Base-by-base conservation (phyloP, 2,797 vertebrate species). In the Typhlichthys eigenmanni region DNA sequence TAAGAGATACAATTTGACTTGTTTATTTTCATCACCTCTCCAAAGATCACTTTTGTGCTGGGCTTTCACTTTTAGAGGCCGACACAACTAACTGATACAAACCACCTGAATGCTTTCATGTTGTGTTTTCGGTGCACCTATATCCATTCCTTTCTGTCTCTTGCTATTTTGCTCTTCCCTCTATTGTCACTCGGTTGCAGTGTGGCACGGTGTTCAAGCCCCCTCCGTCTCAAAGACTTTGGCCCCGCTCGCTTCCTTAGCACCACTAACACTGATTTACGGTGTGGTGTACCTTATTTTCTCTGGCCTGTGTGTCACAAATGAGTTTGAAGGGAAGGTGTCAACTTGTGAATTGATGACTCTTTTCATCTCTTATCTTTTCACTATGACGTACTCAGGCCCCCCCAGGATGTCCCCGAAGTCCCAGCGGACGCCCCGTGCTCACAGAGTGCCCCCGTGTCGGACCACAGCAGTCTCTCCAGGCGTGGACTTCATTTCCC, bases 381-480 rank as follows among this genome's bases (percentile, higher is more conserved):
- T 13, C 19, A 6, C 47, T 13, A 1, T 60, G 10, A 34, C 19
- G 19, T 24, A 24, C 47, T 2, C 87, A 98, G 98, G 96, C 82
- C 98, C 98, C 80, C 96, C 96, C 62, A 94, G 97, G 92, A 98
- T 99, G 98, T 99, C 98, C 84, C 98, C 98, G 61, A 99, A 99
- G 89, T 95, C 98, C 73, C 98, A 99, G 88, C 91, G 98, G 67
- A 96, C 96, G 57, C 96, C 98, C 83, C 95, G 98, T 76, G 85
- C 95, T 82, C 98, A 98, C 89, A 93, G 98, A 92, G 94, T 94
- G 84, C 92, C 96, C 59, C 93, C 95, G 76, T 95, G 95, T 77
- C 92, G 98, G 81, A 95, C 94, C 66, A 89, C 93, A 64, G 92
- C 93, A 66, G 92, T 94, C 63, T 93, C 95, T 71, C 92, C 95